Evolutionary conservation across 2,888 invertebrate species (phyloP).

Genomic region (Apotomis betuletana): DNA sequence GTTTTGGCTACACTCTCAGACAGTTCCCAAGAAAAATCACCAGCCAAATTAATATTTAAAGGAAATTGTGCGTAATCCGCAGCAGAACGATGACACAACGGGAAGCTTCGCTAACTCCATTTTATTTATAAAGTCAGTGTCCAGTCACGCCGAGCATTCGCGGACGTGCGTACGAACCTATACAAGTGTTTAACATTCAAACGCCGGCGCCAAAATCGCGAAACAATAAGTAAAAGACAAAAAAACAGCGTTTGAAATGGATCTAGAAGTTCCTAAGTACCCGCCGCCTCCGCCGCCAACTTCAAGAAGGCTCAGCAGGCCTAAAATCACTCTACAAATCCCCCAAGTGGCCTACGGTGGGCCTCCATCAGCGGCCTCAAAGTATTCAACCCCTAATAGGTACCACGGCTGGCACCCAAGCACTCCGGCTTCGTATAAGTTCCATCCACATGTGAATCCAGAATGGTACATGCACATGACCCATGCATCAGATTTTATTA

Average conservation of each 20-base stretch:
- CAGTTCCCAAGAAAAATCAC: conserved; percentile 18
- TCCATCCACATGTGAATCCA: conserved; percentile 67
- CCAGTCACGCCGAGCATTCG: conserved; percentile 64
- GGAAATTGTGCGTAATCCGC: conserved; percentile 43
- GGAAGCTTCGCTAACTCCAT: conserved; percentile 58
- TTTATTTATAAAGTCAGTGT: conserved; percentile 80
- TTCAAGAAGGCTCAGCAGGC: conserved; percentile 65
- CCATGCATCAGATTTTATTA: conserved; percentile 89
- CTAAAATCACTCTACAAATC: conserved; percentile 81
- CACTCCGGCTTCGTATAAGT: conserved; percentile 67
- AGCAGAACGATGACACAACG: conserved; percentile 66
- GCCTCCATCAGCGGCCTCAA: conserved; percentile 56
- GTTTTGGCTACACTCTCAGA: conserved; percentile 24
- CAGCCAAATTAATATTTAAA: conserved; percentile 32
- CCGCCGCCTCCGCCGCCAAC: conserved; percentile 73
- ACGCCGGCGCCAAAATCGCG: conserved; percentile 62
- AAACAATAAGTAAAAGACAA: conserved; percentile 33
- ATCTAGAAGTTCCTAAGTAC: conserved; percentile 56
- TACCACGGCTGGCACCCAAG: conserved; percentile 63
- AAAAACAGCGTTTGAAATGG: conserved; percentile 54
- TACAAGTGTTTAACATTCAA: conserved; percentile 48
- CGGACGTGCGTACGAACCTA: conserved; percentile 59
- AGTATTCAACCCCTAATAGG: conserved; percentile 58
- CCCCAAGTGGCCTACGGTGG: conserved; percentile 59
- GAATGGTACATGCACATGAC: conserved; percentile 80